Percentiles rank a stretch among this genome's conserved stretches.
phyloP scores from a whole-genome alignment of 2,113 vertebrate genomes.

The human (Homo sapiens) region DNA sequence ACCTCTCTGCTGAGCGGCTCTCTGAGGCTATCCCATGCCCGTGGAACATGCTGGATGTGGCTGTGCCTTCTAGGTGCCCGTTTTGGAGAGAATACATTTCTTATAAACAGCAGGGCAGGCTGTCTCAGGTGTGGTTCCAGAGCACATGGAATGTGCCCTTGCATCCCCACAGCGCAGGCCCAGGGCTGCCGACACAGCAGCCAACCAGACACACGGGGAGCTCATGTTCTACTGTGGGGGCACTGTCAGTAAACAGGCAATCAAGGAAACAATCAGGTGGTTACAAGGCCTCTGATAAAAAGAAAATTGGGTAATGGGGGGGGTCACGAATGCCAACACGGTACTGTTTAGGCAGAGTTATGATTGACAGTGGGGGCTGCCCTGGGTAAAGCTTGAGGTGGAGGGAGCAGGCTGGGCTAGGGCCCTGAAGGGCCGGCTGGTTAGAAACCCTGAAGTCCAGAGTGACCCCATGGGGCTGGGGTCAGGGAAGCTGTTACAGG shows the following conservation, averaged over 20 bases:
- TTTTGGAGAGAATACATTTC: neutral
- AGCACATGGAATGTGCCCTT: too few species aligned
- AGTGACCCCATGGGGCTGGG: neutral
- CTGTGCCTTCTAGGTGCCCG: neutral
- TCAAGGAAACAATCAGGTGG: neutral
- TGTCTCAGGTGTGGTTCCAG: neutral
- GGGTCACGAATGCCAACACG: neutral
- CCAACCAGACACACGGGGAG: neutral
- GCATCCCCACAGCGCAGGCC: neutral
- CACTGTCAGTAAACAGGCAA: neutral
- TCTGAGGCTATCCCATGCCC: too few species aligned
- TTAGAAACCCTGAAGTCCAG: neutral
- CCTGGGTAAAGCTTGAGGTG: neutral
- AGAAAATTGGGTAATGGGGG: too few species aligned
- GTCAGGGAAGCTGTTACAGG: neutral
- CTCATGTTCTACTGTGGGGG: too few species aligned
- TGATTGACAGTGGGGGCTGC: neutral
- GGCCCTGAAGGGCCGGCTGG: neutral
- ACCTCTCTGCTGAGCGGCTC: too few species aligned
- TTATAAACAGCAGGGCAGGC: neutral
- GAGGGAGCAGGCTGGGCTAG: too few species aligned
- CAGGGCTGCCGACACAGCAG: neutral
- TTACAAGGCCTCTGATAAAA: neutral
- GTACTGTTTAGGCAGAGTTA: neutral
- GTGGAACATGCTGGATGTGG: neutral